Evolutionary conservation across 2,888 invertebrate species (phyloP).

Genomic region (Dendrolimus pini): DNA sequence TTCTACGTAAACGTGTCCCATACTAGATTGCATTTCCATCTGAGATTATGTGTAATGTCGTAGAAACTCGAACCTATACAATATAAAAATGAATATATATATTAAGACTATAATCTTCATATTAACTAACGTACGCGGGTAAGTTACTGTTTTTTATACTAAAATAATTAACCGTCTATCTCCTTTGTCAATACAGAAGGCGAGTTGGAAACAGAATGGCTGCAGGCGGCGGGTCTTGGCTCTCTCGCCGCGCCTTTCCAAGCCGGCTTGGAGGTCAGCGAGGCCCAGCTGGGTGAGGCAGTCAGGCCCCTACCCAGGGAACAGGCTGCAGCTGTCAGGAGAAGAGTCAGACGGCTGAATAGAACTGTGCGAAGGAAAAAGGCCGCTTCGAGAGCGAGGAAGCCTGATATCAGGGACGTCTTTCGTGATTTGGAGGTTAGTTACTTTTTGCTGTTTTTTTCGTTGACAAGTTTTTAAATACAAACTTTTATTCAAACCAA

Average conservation of each 20-base stretch:
- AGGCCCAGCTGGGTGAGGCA: slow-evolving; percentile 79
- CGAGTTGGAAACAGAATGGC: slow-evolving; percentile 86
- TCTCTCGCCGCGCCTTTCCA: slow-evolving; percentile 83
- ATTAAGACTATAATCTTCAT: too few relatives aligned
- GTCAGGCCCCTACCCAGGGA: slow-evolving; percentile 79
- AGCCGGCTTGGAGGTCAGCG: slow-evolving; percentile 80
- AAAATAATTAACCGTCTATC: not conserved
- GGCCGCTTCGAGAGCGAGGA: slow-evolving; percentile 75
- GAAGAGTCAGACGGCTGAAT: slow-evolving; percentile 85
- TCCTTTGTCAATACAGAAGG: slow-evolving; percentile 75
- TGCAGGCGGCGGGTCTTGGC: slow-evolving; percentile 83
- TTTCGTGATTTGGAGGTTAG: slow-evolving; percentile 88
- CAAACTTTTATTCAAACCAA: too few relatives aligned
- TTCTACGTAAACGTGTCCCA: too few relatives aligned
- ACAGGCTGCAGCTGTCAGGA: slow-evolving; percentile 86
- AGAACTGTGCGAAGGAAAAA: slow-evolving; percentile 81
- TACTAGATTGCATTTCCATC: too few relatives aligned
- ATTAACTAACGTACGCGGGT: too few relatives aligned
- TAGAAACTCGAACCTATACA: too few relatives aligned
- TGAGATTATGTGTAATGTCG: too few relatives aligned
- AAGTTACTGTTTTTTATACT: too few relatives aligned
- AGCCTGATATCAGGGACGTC: slow-evolving; percentile 89
- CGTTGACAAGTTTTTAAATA: too few relatives aligned
- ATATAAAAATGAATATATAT: too few relatives aligned
- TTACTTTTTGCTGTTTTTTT: not conserved